Conservation (phyloP, 2,888 invertebrate species). For the Diplazon laetatorius region DNA sequence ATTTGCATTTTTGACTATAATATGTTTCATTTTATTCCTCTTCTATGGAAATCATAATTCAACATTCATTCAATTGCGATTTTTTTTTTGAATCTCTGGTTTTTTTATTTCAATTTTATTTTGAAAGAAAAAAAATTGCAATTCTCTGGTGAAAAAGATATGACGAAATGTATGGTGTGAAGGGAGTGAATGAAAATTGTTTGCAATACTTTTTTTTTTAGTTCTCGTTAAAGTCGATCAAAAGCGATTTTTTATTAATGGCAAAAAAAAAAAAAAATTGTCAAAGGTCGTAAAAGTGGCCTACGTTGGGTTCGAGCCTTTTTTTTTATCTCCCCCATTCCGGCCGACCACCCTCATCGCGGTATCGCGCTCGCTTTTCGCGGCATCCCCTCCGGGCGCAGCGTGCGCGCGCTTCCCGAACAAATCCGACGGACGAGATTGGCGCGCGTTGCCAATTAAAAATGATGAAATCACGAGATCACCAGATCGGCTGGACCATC, state of each 20-base stretch:
- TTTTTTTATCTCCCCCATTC: constrained; percentile 33
- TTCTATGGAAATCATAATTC: too few species aligned
- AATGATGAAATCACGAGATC: constrained; percentile 76
- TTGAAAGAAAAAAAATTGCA: too few species aligned
- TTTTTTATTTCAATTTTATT: too few species aligned
- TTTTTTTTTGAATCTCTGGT: too few species aligned
- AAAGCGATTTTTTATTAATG: constrained; percentile 57
- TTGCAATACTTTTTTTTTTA: neutral
- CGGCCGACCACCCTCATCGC: constrained; percentile 60
- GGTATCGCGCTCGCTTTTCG: constrained; percentile 67
- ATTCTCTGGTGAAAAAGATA: too few species aligned
- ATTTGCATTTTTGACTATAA: too few species aligned
- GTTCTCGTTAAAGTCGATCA: constrained; percentile 56
- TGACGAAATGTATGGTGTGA: neutral
- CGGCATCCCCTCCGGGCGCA: constrained; percentile 54
- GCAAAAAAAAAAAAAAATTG: constrained; percentile 33
- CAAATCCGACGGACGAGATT: constrained; percentile 78
- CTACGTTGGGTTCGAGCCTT: constrained; percentile 57
- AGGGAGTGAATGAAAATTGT: neutral
- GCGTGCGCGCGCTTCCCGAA: constrained; percentile 68
- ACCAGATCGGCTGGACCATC: constrained; percentile 33
- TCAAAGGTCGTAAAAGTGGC: constrained; percentile 53
- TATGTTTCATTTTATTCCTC: too few species aligned
- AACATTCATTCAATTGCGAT: too few species aligned
- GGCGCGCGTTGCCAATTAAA: constrained; percentile 80